Base-by-base conservation (phyloP, 2,888 invertebrate genomes). In the Piscicola geometra region DNA sequence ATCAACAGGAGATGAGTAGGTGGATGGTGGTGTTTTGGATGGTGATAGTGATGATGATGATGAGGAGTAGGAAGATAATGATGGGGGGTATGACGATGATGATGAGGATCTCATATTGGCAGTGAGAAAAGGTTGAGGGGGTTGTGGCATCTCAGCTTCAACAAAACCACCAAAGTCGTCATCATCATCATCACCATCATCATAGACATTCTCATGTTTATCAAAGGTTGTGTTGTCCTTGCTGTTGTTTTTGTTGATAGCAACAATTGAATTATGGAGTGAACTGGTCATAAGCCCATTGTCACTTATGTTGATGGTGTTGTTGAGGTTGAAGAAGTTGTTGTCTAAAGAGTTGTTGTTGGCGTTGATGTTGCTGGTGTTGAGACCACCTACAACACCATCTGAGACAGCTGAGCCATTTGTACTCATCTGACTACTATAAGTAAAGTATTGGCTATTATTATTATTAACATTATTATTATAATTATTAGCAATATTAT, bases 81-180 rank as follows among this genome's bases (percentile, higher is more conserved):
- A 56, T 56, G 60, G 25, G 9, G 5, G 60, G 15, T 15, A n/a
- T 21, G 25, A 25, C 5, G 60, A 56, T 56, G 60, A 25, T 56
- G 60, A 56, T 56, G 60, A 56, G 9, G 25, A 56, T 56, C 41
- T 41, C 41, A 41, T 9, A 15, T 41, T 5, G 41, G 41, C 15
- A 41, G 41, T 9, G 41, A 41, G 41, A 15, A 41, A 41, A 15
- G 5, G 25, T 56, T 56, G n/a, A 21, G 60, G 5, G 21, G 21
- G 60, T 56, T 3, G 60, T 9, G 25, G n/a, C 5, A 56, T 3
- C 3, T 9, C 3, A 25, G n/a, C 60, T 5, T 5, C 60, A 9
- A 56, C 25, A 56, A 56, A 56, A 25, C n/a, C 60, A 18, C 60
- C 60, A 56, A 56, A 56, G 25, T 56, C 60, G n/a, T 56, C 60